Evolutionary conservation across 2,797 vertebrate genomes (phyloP), one percentile per base, ranked within the genome.

Genomic region (Ctenopoma kingsleyae): DNA sequence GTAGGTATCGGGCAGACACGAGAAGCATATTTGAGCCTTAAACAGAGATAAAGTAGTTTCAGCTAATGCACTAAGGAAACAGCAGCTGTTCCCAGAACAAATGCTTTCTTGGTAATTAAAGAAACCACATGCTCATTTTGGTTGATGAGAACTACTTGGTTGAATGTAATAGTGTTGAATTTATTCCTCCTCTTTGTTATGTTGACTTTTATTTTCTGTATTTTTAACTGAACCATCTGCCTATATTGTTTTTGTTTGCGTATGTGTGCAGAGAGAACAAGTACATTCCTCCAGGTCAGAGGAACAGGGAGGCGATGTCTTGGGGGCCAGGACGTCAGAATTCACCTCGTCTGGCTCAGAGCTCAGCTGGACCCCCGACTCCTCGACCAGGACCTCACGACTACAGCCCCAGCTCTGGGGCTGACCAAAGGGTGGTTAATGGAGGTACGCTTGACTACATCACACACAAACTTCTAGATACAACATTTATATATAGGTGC

Each of bases 391-490:
- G 95, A 79, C 95, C 97, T 78, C 97, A 99, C 23, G 98, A 99
- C 91, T 98, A 97, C 93, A 98, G 92, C 86, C 94, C 96, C 68
- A 96, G 92, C 90, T 93, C 97, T 54, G 96, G 95, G 87, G 85
- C 95, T 13, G 98, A 99, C 93, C 98, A 99, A 82, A 96, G 97
- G 92, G 96, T 99, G 72, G 97, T 99, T 75, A 99, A 99, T 32
- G 98, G 98, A 98, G 98, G 98, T 96, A 96, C 87, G 94, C 62
- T 49, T 62, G 12, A 48, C 16, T 47, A 17, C 19, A 47, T 58
- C 43, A 59, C 38, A 40, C 16, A 41, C 70, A 76, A 19, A 38
- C 8, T 7, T 46, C 6, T 9, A 0, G 48, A 27, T 32, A 36
- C 13, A 46, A 2, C 43, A n/a, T 40, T 36, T 1, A 0, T 46